phyloP scores from a whole-genome alignment of 2,888 invertebrate genomes.

The Itoplectis maculator region DNA sequence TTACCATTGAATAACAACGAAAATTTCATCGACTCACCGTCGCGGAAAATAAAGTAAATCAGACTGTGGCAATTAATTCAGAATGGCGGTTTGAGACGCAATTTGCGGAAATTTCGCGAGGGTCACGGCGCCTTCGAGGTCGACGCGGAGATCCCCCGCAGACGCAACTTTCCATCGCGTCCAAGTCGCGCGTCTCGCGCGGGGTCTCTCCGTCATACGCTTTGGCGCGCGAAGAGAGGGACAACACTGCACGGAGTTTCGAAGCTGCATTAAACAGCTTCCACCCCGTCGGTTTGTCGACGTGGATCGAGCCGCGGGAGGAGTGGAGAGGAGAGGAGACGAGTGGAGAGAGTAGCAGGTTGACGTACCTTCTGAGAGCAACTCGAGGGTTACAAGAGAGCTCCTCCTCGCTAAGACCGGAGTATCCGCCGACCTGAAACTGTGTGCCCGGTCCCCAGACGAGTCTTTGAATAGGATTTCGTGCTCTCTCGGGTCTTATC shows the following conservation, averaged over 20 bases:
- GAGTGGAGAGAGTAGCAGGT: not conserved
- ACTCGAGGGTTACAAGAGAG: constrained; percentile 79
- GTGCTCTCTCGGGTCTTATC: constrained; percentile 80
- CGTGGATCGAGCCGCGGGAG: not conserved
- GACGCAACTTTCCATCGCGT: not conserved
- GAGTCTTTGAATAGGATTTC: constrained; percentile 81
- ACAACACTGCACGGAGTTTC: not conserved
- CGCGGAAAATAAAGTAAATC: too few species aligned
- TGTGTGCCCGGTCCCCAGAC: constrained; percentile 80
- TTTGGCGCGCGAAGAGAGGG: not conserved
- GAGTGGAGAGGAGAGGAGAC: too few species aligned
- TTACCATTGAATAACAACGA: too few species aligned
- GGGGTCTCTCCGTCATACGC: not conserved
- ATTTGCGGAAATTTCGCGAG: too few species aligned
- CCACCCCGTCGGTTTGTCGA: not conserved
- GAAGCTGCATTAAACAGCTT: constrained; percentile 10
- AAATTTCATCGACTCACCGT: too few species aligned
- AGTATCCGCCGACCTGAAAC: constrained; percentile 76
- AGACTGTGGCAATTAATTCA: too few species aligned
- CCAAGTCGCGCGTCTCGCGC: not conserved
- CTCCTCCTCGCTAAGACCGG: constrained; percentile 76
- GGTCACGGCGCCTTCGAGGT: too few species aligned
- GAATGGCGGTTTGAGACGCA: too few species aligned
- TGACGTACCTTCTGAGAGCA: constrained; percentile 79
- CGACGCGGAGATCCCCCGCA: too few species aligned